Conservation (phyloP, 2,113 vertebrate genomes). For the Toxostoma redivivum region DNA sequence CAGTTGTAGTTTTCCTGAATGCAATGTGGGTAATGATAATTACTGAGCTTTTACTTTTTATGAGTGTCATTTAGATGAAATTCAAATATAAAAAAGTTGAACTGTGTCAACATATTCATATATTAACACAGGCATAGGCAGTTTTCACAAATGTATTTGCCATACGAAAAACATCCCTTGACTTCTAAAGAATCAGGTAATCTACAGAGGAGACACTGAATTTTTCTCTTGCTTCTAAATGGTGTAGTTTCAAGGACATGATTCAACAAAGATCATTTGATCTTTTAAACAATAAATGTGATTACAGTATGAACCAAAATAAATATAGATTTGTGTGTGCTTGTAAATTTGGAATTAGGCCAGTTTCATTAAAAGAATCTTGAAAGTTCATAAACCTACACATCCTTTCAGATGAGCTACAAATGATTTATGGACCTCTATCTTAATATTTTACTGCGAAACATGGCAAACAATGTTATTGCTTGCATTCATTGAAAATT, state of each 20-base stretch:
- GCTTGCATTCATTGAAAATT: neutral
- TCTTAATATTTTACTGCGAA: neutral
- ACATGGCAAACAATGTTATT: neutral
- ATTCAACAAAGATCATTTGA: neutral
- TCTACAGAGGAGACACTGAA: neutral
- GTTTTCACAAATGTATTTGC: neutral
- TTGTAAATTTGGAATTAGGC: neutral
- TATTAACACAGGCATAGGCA: neutral
- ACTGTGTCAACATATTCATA: neutral
- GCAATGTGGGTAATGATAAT: conserved; percentile 34
- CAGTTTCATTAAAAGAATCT: neutral
- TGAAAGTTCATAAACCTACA: neutral
- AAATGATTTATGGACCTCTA: neutral
- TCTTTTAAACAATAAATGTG: neutral
- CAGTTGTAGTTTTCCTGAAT: conserved; percentile 24
- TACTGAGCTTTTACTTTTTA: conserved; percentile 13
- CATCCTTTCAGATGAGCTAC: neutral
- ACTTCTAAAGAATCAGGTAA: neutral
- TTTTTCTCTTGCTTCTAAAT: neutral
- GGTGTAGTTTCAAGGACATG: neutral
- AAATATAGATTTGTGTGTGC: neutral
- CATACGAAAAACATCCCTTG: neutral
- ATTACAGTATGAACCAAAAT: neutral
- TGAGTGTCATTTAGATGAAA: conserved; percentile 22
- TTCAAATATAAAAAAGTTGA: neutral